These are phyloP conservation scores for Danio rerio DNA, from an alignment of 2,113 vertebrate genomes.

Conservation along the genomic window GRCz12tu NC_133180.1:28096001-28096500, in stretches of 20 bases:
- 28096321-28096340: slow-evolving; percentile 14
- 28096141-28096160: no score
- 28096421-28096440: slow-evolving; percentile 52
- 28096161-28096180: no score
- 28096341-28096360: slow-evolving; percentile 34
- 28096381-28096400: slow-evolving; percentile 19
- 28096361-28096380: neutral
- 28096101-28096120: no score
- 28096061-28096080: no score
- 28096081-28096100: no score
- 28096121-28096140: no score
- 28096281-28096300: neutral
- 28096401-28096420: neutral
- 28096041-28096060: no score
- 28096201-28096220: no score
- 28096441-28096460: slow-evolving; percentile 38
- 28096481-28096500: neutral
- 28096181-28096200: no score
- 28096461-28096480: slow-evolving; percentile 32
- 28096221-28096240: no score
- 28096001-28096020: no score
- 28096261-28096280: neutral
- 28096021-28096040: no score
- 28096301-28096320: neutral
- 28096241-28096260: neutral